Percentiles rank a stretch among this genome's conserved stretches.
Conservation (phyloP, 2,113 vertebrate species). For the Piaya cayana region DNA sequence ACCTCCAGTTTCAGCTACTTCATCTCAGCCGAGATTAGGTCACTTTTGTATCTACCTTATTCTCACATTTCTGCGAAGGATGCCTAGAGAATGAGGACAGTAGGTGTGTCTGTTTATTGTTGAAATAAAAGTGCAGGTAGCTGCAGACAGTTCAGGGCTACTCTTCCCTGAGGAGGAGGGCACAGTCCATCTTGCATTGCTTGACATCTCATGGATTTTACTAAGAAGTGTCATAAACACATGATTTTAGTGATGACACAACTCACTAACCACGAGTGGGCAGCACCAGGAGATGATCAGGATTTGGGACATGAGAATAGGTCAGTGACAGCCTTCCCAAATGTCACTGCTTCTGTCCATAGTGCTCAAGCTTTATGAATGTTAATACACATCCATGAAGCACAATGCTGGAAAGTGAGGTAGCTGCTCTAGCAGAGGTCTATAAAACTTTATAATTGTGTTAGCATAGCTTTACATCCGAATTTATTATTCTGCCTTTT, state of each 20-base stretch:
- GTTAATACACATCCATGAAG: background rate
- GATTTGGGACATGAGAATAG: background rate
- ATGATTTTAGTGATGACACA: background rate
- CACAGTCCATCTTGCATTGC: background rate
- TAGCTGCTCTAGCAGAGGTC: background rate
- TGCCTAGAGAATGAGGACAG: background rate
- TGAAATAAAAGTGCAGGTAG: background rate
- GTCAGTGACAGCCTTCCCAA: background rate
- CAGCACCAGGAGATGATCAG: background rate
- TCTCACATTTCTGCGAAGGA: background rate
- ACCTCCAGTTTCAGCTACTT: background rate
- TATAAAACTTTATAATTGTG: background rate
- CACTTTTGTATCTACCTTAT: background rate
- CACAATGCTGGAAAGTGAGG: background rate
- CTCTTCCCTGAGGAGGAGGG: background rate
- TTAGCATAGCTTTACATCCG: background rate
- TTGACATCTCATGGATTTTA: background rate
- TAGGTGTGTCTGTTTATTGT: no score
- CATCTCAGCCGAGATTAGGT: background rate
- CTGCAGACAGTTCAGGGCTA: background rate
- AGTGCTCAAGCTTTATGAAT: background rate
- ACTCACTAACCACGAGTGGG: background rate
- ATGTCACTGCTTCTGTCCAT: background rate
- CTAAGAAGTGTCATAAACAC: background rate
- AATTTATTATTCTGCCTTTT: background rate